Conservation (phyloP, 2,888 invertebrate species). For the Acanthoscelides obtectus region DNA sequence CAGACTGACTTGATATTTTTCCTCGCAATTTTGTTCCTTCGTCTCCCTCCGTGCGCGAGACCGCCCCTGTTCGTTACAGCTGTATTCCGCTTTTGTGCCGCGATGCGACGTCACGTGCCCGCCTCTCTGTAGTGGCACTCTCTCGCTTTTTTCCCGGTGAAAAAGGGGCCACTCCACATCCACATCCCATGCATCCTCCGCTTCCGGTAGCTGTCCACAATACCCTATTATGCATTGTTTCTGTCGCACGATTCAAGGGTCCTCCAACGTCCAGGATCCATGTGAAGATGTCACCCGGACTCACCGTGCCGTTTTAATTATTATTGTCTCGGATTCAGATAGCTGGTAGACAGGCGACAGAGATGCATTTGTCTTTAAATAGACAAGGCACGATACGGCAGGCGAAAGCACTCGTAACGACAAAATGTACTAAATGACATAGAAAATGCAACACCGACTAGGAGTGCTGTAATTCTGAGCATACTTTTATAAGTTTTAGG, state of each 20-base stretch:
- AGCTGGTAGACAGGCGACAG: no score
- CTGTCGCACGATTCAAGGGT: not conserved
- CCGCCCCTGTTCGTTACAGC: not conserved
- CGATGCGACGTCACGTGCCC: not conserved
- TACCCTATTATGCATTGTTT: conserved; percentile 7
- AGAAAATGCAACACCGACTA: no score
- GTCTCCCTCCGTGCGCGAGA: not conserved
- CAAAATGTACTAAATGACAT: no score
- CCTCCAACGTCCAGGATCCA: not conserved
- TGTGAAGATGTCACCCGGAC: not conserved
- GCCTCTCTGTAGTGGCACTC: not conserved
- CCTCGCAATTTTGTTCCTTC: not conserved
- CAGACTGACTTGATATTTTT: no score
- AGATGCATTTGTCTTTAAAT: no score
- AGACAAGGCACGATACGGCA: no score
- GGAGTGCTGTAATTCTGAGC: no score
- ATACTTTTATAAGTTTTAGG: no score
- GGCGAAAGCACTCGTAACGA: no score
- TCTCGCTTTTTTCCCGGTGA: not conserved
- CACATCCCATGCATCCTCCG: not conserved
- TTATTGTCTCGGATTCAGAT: no score
- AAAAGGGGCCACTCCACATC: not conserved
- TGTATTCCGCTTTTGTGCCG: not conserved
- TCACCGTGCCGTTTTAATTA: not conserved
- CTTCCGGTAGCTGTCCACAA: not conserved